Evolutionary conservation across 2,888 invertebrate genomes (phyloP).

Genomic region (Incurvaria masculella): DNA sequence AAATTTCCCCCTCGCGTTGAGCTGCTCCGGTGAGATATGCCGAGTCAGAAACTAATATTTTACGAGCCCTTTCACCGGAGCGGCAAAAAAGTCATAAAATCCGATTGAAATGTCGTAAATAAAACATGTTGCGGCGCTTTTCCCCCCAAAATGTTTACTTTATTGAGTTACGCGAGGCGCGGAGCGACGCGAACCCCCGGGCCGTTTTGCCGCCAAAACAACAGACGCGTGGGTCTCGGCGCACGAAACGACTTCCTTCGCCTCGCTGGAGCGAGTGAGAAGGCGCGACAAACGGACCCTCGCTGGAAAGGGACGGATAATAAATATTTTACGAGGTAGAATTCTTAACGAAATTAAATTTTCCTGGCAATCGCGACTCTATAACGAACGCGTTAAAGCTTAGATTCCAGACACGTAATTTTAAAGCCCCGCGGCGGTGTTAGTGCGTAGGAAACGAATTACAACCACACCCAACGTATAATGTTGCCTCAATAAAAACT

Average conservation of each 20-base stretch:
- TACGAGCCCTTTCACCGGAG: constrained; percentile 11
- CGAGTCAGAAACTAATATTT: constrained; percentile 1
- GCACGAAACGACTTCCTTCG: constrained; percentile 51
- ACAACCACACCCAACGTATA: constrained; percentile 58
- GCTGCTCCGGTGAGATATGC: constrained; percentile 13
- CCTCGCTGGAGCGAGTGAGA: constrained; percentile 33
- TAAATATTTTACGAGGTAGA: constrained; percentile 52
- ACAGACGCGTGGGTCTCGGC: constrained; percentile 55
- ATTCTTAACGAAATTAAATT: neutral
- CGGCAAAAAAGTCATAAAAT: constrained; percentile 42
- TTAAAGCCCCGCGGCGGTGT: neutral
- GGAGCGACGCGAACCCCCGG: neutral
- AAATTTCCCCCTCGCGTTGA: constrained; percentile 15
- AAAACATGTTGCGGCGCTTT: constrained; percentile 47
- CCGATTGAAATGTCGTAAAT: constrained; percentile 53
- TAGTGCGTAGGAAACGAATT: constrained; percentile 45
- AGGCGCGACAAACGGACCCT: constrained; percentile 20
- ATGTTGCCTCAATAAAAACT: constrained; percentile 56
- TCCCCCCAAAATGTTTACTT: constrained; percentile 44
- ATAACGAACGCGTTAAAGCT: too few species aligned
- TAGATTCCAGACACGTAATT: neutral
- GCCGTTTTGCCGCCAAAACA: constrained; percentile 59
- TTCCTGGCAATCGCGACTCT: too few species aligned
- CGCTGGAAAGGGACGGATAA: constrained; percentile 44
- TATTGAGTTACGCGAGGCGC: constrained; percentile 43